Conservation (phyloP, 35 echinoderm and acorn worm genomes). For the Chiridota heheva region DNA sequence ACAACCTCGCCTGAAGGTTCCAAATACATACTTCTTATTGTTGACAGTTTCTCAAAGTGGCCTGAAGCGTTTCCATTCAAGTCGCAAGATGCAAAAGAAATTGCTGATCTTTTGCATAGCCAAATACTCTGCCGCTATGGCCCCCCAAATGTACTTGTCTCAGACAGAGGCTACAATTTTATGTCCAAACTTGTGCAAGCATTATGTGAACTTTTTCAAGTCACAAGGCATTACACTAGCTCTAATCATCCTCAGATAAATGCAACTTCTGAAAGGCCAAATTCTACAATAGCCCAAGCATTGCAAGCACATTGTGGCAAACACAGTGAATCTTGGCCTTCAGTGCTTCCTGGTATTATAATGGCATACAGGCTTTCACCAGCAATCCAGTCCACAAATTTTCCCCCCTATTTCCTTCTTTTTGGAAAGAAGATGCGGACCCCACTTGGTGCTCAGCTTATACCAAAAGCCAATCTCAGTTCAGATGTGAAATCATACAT, state of each 20-base stretch:
- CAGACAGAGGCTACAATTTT: conserved; percentile 60
- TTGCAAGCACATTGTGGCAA: conserved; percentile 53
- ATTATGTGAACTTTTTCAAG: conserved; percentile 40
- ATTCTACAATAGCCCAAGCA: conserved; percentile 40
- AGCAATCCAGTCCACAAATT: conserved; percentile 33
- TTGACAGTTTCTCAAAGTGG: conserved; percentile 58
- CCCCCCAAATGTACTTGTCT: conserved; percentile 36
- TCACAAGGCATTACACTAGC: conserved; percentile 49
- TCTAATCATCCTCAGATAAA: conserved; percentile 60
- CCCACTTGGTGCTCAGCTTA: conserved; percentile 32
- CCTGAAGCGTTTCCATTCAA: conserved; percentile 57
- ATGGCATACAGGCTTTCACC: conserved; percentile 48
- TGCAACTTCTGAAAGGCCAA: conserved; percentile 43
- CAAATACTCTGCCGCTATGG: conserved; percentile 53
- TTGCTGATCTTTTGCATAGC: conserved; percentile 45
- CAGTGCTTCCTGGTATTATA: conserved; percentile 48
- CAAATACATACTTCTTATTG: conserved; percentile 58
- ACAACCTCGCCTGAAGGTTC: conserved; percentile 29
- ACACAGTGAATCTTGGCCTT: conserved; percentile 18
- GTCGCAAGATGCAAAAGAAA: conserved; percentile 29
- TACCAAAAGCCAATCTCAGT: background rate
- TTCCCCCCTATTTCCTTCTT: conserved; percentile 41
- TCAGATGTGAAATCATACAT: conserved; percentile 1
- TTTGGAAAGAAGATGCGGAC: conserved; percentile 53
- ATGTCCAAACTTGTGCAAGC: conserved; percentile 46